phyloP scores from a whole-genome alignment of 2,113 vertebrate genomes.

The Gorsachius goisagi region DNA sequence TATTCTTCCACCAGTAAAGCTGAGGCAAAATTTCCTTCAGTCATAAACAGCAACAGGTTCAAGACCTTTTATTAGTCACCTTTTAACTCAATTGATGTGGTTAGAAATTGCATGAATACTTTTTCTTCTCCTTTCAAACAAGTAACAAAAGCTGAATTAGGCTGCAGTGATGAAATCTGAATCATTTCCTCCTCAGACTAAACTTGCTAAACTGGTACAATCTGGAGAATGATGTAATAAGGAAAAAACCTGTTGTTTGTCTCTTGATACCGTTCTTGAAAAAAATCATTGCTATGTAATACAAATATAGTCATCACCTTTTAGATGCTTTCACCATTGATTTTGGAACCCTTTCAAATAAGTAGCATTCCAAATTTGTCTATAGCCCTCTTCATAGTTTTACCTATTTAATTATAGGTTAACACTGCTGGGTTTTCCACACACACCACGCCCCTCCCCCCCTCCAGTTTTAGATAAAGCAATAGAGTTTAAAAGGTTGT shows the following conservation, averaged over 20 bases:
- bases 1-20: neutral
- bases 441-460: no score
- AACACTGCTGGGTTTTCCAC: neutral
- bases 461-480: neutral
- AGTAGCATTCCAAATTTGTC: constrained; percentile 33
- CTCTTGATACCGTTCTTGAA: constrained; percentile 39
- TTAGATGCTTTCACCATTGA: constrained; percentile 48
- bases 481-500: neutral
- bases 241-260: constrained; percentile 55
- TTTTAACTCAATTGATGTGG: constrained; percentile 64
- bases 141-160: constrained; percentile 64
- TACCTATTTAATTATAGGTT: constrained; percentile 34
- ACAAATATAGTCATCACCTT: constrained; percentile 45
- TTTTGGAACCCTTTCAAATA: constrained; percentile 48
- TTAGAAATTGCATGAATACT: constrained; percentile 48
- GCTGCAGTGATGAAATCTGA: constrained; percentile 53
- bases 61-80: constrained; percentile 56
- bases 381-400: neutral
- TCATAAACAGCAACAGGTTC: constrained; percentile 32
- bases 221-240: constrained; percentile 64
- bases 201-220: constrained; percentile 48
- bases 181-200: constrained; percentile 56
- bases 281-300: constrained; percentile 29
- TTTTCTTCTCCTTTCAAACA: constrained; percentile 54
- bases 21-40: constrained; percentile 23